These are phyloP conservation scores for Fistularia tabacaria DNA, from an alignment of 2,797 vertebrate species.

Conservation along the genomic window DNA sequence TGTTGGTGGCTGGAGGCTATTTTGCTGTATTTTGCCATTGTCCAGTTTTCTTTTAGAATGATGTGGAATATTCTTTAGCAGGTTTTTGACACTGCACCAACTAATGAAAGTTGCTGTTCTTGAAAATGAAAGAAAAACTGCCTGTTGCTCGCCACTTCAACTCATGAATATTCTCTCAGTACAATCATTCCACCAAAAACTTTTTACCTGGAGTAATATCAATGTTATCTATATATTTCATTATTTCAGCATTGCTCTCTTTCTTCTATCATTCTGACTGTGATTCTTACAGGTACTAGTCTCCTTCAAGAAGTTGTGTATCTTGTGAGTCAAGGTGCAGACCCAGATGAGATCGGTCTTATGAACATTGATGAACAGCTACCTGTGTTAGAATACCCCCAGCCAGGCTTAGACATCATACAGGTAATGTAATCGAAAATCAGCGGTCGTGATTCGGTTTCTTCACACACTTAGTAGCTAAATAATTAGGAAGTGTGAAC, in stretches of 20 bases:
- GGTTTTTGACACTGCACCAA: too few species aligned
- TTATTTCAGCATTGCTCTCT: not conserved
- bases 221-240: not conserved
- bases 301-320: constrained; percentile 96
- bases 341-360: constrained; percentile 95
- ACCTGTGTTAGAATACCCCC: constrained; percentile 95
- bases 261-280: too few species aligned
- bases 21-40: too few species aligned
- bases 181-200: not conserved
- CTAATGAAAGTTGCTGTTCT: too few species aligned
- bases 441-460: not conserved
- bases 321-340: constrained; percentile 94
- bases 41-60: too few species aligned
- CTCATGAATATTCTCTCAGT: too few species aligned
- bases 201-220: too few species aligned
- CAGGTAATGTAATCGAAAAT: constrained; percentile 75
- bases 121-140: too few species aligned
- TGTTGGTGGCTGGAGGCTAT: too few species aligned
- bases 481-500: too few species aligned
- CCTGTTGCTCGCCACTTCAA: too few species aligned
- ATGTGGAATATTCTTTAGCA: too few species aligned
- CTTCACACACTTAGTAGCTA: not conserved
- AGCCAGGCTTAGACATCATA: constrained; percentile 95
- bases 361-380: constrained; percentile 99
- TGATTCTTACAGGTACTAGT: constrained; percentile 82